Evolutionary conservation across 2,113 vertebrate genomes (phyloP).

Genomic region (cattle (Bos taurus)): DNA sequence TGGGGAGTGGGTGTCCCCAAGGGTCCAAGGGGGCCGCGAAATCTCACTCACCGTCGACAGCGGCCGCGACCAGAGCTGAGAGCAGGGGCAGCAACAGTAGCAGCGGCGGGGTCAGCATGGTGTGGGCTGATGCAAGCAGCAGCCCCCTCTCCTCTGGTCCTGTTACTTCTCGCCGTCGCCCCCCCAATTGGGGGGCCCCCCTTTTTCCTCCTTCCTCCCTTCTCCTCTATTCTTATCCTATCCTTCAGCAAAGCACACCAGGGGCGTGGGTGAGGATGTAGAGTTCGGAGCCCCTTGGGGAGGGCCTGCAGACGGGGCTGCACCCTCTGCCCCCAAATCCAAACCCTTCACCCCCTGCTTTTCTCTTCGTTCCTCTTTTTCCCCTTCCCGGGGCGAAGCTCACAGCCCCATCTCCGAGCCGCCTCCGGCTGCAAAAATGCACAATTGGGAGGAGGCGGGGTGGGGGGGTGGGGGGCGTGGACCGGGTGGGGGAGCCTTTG

Average conservation of each 20-base stretch:
- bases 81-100: constrained; percentile 65
- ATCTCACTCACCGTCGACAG: constrained; percentile 73
- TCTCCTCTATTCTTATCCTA: constrained; percentile 59
- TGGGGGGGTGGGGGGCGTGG: constrained; percentile 67
- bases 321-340: constrained; percentile 50
- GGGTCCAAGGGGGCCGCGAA: constrained; percentile 52
- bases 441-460: constrained; percentile 74
- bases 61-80: constrained; percentile 62
- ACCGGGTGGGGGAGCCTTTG: constrained; percentile 52
- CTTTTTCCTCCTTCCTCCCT: constrained; percentile 35
- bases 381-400: constrained; percentile 63
- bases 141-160: constrained; percentile 57
- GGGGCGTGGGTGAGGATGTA: constrained; percentile 59
- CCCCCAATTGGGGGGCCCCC: constrained; percentile 69
- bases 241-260: constrained; percentile 46
- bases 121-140: constrained; percentile 60
- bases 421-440: constrained; percentile 76
- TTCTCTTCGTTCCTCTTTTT: constrained; percentile 46
- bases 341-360: constrained; percentile 53
- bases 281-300: constrained; percentile 38
- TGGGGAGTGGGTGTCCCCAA: constrained; percentile 64
- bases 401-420: constrained; percentile 72
- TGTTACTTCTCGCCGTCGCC: constrained; percentile 58
- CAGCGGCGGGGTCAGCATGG: constrained; percentile 71
- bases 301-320: constrained; percentile 44